phyloP scores from a whole-genome alignment of 2,888 invertebrate genomes.

The Eupithecia insigniata region DNA sequence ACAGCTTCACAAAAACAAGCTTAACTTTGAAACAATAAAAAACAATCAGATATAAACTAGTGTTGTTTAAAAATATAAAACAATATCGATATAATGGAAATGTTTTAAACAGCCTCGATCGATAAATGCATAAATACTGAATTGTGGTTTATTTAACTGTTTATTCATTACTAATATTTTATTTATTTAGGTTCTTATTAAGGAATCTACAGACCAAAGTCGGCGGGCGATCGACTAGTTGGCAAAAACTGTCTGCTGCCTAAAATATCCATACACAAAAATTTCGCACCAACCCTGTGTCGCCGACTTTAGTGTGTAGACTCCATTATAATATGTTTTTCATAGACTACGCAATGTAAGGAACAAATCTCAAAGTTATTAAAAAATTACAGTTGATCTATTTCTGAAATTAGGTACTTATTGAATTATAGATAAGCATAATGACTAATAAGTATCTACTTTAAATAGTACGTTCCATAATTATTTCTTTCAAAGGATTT shows the following conservation, averaged over 20 bases:
- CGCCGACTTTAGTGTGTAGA: neutral
- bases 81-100: constrained; percentile 51
- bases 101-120: constrained; percentile 69
- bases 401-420: constrained; percentile 14
- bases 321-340: neutral
- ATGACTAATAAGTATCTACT: constrained; percentile 31
- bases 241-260: neutral
- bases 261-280: neutral
- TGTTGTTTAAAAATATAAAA: constrained; percentile 75
- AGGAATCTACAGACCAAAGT: neutral
- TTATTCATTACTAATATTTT: constrained; percentile 4
- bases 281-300: neutral
- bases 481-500: constrained; percentile 11
- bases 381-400: neutral
- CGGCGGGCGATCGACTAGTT: neutral
- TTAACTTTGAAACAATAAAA: constrained; percentile 78
- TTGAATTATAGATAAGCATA: constrained; percentile 20
- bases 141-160: constrained; percentile 43
- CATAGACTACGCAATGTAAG: neutral
- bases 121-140: constrained; percentile 82
- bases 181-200: constrained; percentile 3
- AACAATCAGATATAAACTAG: constrained; percentile 67
- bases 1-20: constrained; percentile 84
- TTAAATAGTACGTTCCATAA: constrained; percentile 16
- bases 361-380: neutral